Percentiles rank a stretch among this genome's conserved stretches.
Evolutionary conservation across 2,113 vertebrate genomes (phyloP).

Genomic region (Plecotus auritus): DNA sequence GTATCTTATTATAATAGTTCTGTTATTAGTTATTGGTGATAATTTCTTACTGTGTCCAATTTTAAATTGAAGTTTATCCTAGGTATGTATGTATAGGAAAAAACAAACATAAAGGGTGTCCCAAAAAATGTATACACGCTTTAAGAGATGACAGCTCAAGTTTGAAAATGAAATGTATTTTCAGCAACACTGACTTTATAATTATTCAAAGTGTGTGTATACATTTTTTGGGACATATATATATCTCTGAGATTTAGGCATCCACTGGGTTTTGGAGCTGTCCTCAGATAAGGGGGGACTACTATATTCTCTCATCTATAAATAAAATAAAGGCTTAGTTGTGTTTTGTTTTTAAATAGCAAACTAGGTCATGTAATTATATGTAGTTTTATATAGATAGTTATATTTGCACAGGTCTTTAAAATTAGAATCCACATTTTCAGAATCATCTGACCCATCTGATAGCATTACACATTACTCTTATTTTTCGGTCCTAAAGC

Average conservation of each 20-base stretch:
- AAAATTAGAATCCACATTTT: neutral
- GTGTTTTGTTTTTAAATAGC: neutral
- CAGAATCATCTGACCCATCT: neutral
- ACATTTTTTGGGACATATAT: too few species aligned
- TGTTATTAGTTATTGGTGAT: neutral
- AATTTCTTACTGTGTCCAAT: neutral
- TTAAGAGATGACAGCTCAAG: too few species aligned
- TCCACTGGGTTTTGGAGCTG: neutral
- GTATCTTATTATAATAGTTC: neutral
- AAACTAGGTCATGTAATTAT: neutral
- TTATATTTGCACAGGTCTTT: neutral
- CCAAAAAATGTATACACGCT: too few species aligned
- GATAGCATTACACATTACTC: neutral
- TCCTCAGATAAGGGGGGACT: neutral
- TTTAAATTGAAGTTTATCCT: neutral
- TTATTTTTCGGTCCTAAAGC: neutral
- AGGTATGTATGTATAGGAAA: neutral
- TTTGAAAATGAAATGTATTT: too few species aligned
- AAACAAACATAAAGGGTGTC: too few species aligned
- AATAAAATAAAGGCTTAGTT: neutral
- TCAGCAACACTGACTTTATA: too few species aligned
- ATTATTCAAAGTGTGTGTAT: too few species aligned
- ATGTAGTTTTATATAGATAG: neutral
- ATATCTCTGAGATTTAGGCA: neutral
- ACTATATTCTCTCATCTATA: neutral